These are phyloP conservation scores for Deilephila porcellus DNA, from an alignment of 2,888 invertebrate genomes.

Conservation along the genomic window DNA sequence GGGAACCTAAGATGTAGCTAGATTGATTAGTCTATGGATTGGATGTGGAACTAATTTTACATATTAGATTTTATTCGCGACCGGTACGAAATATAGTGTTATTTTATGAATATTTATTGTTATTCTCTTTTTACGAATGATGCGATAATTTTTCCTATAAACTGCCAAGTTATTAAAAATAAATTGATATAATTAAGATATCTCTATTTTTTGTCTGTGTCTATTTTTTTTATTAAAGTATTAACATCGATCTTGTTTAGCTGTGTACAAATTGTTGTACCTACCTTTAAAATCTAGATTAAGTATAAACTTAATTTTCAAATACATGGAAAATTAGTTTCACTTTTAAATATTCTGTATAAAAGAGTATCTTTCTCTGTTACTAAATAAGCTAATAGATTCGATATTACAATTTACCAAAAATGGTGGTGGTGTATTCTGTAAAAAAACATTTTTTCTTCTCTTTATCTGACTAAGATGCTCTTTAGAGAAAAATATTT, in stretches of 20 bases:
- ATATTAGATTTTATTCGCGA: background rate
- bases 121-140: background rate
- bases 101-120: background rate
- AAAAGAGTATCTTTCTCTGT: conserved; percentile 71
- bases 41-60: conserved; percentile 31
- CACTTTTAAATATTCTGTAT: conserved; percentile 48
- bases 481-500: conserved; percentile 53
- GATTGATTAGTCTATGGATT: conserved; percentile 26
- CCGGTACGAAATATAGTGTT: background rate
- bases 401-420: background rate
- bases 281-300: background rate
- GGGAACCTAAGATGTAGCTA: conserved; percentile 21
- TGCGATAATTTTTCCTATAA: background rate
- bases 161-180: background rate
- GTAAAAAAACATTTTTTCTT: conserved; percentile 3
- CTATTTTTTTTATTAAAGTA: background rate
- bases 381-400: background rate
- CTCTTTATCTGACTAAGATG: conserved; percentile 56
- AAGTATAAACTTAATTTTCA: background rate
- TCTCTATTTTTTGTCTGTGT: background rate
- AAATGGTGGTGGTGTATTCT: conserved; percentile 46
- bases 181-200: background rate
- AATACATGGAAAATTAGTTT: conserved; percentile 28
- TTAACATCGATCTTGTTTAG: background rate
- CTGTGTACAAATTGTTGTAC: background rate